A percentile compares a stretch with the other conserved stretches of the same genome.
These are phyloP conservation scores for Ctenosaura bakeri DNA, from an alignment of 2,797 vertebrate species.

Conservation along the genomic window DNA sequence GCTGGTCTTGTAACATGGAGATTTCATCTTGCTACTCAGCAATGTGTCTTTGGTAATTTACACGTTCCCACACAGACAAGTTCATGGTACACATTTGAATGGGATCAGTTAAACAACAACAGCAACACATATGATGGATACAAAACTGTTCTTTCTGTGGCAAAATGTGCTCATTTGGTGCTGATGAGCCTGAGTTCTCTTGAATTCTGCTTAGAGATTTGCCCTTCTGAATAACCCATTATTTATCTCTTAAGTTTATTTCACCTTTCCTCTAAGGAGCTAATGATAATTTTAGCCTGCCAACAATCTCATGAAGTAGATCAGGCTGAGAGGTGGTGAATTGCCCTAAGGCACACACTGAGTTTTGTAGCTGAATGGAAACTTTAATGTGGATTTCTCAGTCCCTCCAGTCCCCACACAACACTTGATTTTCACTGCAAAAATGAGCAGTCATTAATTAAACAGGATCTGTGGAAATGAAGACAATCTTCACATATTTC, in stretches of 20 bases:
- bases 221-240: too few species aligned
- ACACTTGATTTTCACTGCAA: background rate
- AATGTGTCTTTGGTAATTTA: background rate
- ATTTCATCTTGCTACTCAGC: slow-evolving; percentile 1
- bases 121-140: background rate
- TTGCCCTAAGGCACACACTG: background rate
- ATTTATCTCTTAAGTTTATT: background rate
- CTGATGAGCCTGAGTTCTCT: background rate
- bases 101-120: background rate
- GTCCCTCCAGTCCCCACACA: background rate
- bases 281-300: background rate
- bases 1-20: background rate
- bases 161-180: background rate
- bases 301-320: background rate
- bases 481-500: background rate
- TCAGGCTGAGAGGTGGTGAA: background rate
- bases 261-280: background rate
- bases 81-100: background rate
- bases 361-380: background rate
- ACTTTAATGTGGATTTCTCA: background rate
- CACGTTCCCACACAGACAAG: background rate
- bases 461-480: background rate
- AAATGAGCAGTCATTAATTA: background rate
- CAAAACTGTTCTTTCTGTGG: background rate
- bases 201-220: background rate